These are phyloP conservation scores for Perizoma flavofasciatum DNA, from an alignment of 2,888 invertebrate genomes.

Conservation along the genomic window DNA sequence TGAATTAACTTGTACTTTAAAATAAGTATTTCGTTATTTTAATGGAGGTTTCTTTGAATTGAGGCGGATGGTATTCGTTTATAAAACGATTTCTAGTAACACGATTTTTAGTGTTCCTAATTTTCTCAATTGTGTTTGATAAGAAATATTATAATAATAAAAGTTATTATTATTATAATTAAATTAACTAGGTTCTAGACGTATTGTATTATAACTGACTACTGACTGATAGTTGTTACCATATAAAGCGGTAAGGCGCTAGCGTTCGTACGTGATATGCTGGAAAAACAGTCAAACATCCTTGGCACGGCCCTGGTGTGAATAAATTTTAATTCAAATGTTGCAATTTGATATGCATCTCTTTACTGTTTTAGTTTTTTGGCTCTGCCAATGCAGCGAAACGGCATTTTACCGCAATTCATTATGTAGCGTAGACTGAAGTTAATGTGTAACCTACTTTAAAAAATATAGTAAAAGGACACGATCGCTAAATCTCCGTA, in stretches of 20 bases:
- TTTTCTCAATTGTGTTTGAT: too few species aligned
- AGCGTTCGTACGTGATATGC: constrained; percentile 14
- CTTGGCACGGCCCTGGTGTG: constrained; percentile 12
- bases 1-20: not conserved
- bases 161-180: too few species aligned
- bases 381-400: constrained; percentile 1
- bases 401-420: constrained; percentile 4
- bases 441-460: too few species aligned
- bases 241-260: constrained; percentile 5
- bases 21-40: not conserved
- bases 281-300: constrained; percentile 18
- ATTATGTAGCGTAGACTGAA: not conserved
- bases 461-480: too few species aligned
- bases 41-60: not conserved
- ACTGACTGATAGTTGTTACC: constrained; percentile 19
- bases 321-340: constrained; percentile 27
- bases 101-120: too few species aligned
- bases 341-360: constrained; percentile 26
- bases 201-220: too few species aligned
- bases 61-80: too few species aligned
- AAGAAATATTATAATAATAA: too few species aligned
- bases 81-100: too few species aligned
- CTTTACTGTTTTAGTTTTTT: constrained; percentile 17
- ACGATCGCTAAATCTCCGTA: too few species aligned
- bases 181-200: too few species aligned